Conservation (phyloP, 2,888 invertebrate species). For the Ophion ventricosus region DNA sequence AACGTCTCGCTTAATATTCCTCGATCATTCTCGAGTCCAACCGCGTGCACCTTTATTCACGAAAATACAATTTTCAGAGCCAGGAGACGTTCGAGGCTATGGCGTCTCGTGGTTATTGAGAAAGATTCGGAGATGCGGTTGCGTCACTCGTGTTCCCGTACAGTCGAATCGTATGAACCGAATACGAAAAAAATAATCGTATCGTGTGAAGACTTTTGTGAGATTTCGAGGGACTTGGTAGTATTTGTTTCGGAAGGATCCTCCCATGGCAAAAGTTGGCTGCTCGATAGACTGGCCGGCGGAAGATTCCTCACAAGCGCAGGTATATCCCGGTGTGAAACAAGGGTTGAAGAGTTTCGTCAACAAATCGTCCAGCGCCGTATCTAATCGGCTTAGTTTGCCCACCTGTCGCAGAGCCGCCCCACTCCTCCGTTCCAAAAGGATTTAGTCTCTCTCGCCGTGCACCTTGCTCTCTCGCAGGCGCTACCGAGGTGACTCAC, state of each 20-base stretch:
- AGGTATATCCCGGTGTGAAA: conserved; percentile 67
- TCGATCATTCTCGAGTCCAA: conserved; percentile 21
- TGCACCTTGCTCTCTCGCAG: conserved; percentile 56
- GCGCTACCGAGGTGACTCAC: conserved; percentile 49
- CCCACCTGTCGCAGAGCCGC: conserved; percentile 73
- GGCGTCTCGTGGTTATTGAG: not conserved
- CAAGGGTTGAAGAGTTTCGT: conserved; percentile 74
- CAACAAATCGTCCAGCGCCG: conserved; percentile 76
- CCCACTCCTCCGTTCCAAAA: conserved; percentile 6
- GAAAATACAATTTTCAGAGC: not conserved
- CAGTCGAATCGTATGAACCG: no score
- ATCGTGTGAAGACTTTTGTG: no score
- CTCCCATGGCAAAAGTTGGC: not conserved
- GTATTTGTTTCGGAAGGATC: not conserved
- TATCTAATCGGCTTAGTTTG: conserved; percentile 77
- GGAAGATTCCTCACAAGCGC: conserved; percentile 18
- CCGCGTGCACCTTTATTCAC: conserved; percentile 1
- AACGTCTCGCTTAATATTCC: conserved; percentile 13
- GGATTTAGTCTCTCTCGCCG: conserved; percentile 28
- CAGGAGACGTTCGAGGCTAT: not conserved
- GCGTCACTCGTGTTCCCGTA: no score
- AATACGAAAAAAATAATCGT: conserved; percentile 1
- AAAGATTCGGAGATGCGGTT: conserved; percentile 17
- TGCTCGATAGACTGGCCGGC: not conserved
- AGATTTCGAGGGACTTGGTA: not conserved